Base-by-base conservation (phyloP, 2,888 invertebrate genomes). In the Tortricodes alternella region DNA sequence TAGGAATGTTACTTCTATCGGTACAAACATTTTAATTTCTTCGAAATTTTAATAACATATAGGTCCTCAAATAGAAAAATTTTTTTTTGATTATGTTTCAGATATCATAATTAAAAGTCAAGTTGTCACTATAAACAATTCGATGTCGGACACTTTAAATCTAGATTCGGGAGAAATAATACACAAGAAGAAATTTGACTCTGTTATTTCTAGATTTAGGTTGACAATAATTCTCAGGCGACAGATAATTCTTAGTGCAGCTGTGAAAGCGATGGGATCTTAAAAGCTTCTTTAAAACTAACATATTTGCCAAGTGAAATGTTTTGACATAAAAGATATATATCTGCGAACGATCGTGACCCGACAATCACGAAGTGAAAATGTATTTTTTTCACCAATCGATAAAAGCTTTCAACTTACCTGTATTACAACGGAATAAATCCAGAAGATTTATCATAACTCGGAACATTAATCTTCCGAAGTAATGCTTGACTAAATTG, bases 391-490 rank as follows among this genome's bases (percentile, higher is more conserved):
- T 77, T 76, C 60, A 65, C 69, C 71, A 68, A 74, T 74, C 74
- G 69, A 76, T 76, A 71, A 78, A 80, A 78, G 69, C 70, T 69
- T 67, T 69, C 62, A 60, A 68, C 66, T 73, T 70, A 71, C 71
- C 58, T 60, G 61, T 59, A 46, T 62, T 58, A 51, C 49, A 55
- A 63, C 53, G 63, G 64, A 65, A 64, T 64, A 64, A 34, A 62
- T 67, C 66, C 63, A 63, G 59, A 53, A 76, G 76, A 83, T 81
- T 80, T 79, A 81, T 82, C 74, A 77, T 73, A 76, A 76, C 68
- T 77, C 78, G 72, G 75, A 70, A 66, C 75, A 82, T 83, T 79
- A 77, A 83, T 83, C 83, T 80, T 80, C 62, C 46, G 66, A 66
- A 68, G 67, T 64, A 75, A 74, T 74, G 72, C 73, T 65, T 62